These are phyloP conservation scores for Dryobates pubescens DNA, from an alignment of 2,797 vertebrate genomes.

Conservation along the genomic window DNA sequence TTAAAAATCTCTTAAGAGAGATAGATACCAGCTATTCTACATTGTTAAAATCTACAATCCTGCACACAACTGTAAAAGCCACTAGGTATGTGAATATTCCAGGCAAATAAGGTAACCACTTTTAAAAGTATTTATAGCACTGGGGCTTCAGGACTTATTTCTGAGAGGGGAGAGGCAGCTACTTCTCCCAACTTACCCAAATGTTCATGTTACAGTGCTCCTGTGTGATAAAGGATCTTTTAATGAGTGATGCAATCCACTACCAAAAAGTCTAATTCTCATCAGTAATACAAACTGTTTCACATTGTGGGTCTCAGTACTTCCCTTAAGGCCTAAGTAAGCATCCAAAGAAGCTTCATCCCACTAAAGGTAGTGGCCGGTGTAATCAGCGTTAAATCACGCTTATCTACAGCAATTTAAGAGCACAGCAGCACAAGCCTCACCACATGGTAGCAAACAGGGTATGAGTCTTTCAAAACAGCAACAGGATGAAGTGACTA, in stretches of 20 bases:
- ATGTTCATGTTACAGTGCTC: conserved; percentile 18
- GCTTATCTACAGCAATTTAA: neutral
- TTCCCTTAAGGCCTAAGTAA: neutral
- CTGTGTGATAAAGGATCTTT: neutral
- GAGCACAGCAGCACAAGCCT: neutral
- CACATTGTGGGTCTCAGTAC: neutral
- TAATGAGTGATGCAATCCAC: neutral
- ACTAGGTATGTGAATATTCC: neutral
- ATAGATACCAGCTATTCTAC: neutral
- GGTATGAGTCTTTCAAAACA: neutral
- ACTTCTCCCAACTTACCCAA: neutral
- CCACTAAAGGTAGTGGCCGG: neutral
- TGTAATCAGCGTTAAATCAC: neutral
- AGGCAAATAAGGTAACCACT: neutral
- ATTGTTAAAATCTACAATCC: neutral
- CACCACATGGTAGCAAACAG: neutral
- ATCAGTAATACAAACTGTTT: conserved; percentile 17
- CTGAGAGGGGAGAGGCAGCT: neutral
- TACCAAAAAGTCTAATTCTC: neutral
- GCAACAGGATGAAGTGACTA: neutral
- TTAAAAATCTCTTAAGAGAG: neutral
- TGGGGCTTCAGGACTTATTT: neutral
- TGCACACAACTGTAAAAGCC: neutral
- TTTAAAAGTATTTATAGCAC: neutral
- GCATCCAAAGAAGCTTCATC: neutral